phyloP scores from a whole-genome alignment of 1,140 invertebrate species.

The Sinonovacula constricta region DNA sequence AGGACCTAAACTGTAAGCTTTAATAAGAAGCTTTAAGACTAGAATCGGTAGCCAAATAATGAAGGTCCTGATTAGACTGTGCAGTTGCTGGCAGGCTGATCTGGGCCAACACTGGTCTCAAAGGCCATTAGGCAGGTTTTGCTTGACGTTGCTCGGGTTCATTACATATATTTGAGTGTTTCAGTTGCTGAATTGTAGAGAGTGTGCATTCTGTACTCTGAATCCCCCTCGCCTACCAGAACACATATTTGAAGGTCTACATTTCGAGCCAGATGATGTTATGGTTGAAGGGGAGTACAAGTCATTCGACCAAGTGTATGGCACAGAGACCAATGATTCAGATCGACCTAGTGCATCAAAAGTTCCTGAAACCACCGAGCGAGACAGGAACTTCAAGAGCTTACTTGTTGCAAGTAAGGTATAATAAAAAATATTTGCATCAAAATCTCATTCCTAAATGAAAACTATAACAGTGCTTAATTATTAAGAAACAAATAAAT shows the following conservation, averaged over 20 bases:
- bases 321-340: slow-evolving; percentile 6
- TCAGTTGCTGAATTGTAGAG: neutral
- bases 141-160: neutral
- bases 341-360: neutral
- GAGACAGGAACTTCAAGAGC: slow-evolving; percentile 13
- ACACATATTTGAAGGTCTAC: slow-evolving; percentile 8
- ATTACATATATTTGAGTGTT: neutral
- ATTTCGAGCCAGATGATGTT: slow-evolving; percentile 14
- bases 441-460: too few species aligned
- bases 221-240: slow-evolving; percentile 19
- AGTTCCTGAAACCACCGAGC: neutral
- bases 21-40: too few species aligned
- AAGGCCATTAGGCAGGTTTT: neutral
- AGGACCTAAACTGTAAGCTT: too few species aligned
- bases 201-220: slow-evolving; percentile 11
- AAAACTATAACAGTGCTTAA: too few species aligned
- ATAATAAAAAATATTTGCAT: too few species aligned
- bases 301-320: slow-evolving; percentile 1
- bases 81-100: too few species aligned
- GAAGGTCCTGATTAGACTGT: too few species aligned
- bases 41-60: too few species aligned
- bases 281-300: neutral
- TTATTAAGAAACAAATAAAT: too few species aligned
- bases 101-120: neutral
- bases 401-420: slow-evolving; percentile 25